These are phyloP conservation scores for Drosophila paramelanica DNA, from an alignment of 2,888 invertebrate genomes.

Conservation along the genomic window DNA sequence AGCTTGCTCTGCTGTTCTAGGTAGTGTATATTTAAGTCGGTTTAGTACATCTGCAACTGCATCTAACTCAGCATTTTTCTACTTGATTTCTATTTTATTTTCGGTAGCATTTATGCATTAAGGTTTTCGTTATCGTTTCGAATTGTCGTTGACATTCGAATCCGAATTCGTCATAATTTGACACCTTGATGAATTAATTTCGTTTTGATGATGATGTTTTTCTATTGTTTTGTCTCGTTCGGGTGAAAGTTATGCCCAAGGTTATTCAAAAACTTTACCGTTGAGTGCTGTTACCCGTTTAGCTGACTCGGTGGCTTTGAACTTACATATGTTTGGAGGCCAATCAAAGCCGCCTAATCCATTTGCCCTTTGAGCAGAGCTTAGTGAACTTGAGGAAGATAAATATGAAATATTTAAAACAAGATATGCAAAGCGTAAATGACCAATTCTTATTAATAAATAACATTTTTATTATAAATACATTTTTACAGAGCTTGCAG, in stretches of 20 bases:
- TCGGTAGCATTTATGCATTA: constrained; percentile 32
- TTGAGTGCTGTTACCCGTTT: constrained; percentile 35
- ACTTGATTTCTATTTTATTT: constrained; percentile 15
- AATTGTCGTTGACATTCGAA: constrained; percentile 32
- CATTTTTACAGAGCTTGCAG: too few relatives aligned
- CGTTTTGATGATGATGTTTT: constrained; percentile 40
- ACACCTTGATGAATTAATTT: constrained; percentile 62
- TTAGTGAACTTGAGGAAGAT: constrained; percentile 44
- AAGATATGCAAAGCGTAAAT: constrained; percentile 9
- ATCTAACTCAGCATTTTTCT: neutral
- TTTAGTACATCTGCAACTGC: neutral
- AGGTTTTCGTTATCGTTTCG: constrained; percentile 8
- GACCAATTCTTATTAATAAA: constrained; percentile 6
- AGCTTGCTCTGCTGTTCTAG: neutral
- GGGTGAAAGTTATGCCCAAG: constrained; percentile 67
- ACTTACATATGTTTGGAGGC: constrained; percentile 39
- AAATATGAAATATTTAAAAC: constrained; percentile 6
- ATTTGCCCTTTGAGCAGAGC: constrained; percentile 47
- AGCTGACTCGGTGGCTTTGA: constrained; percentile 52
- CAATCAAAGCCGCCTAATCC: constrained; percentile 36
- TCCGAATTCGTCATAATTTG: constrained; percentile 56
- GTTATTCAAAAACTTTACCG: constrained; percentile 49
- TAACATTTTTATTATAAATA: neutral
- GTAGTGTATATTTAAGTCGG: constrained; percentile 16
- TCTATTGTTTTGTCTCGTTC: constrained; percentile 27